Base-by-base conservation (phyloP, 2,888 invertebrate species). In the Parnassius apollo region DNA sequence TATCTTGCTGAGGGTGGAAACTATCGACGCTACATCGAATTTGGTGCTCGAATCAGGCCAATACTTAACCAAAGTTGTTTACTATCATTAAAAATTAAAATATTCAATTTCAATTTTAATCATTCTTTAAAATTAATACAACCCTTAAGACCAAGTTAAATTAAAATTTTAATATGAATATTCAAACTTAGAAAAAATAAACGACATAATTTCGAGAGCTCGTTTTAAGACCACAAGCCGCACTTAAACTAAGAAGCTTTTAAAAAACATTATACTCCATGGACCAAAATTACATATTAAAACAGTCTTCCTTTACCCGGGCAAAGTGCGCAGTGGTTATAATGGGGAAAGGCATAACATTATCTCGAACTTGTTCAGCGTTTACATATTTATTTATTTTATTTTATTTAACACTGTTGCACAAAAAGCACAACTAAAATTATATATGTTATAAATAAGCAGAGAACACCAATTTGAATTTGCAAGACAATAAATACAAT, bases 191-290 rank as follows among this genome's bases (percentile, higher is more conserved):
- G 7, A 46, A n/a, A 46, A 57, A 56, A 51, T 56, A 18, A 52
- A 61, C 61, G 25, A 46, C 42, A 22, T 61, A 50, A 50, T 61
- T 54, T 56, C 22, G 44, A 55, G 22, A 56, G 55, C 50, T 12
- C 44, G 44, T 55, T 44, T 56, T 61, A 44, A 18, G 61, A 56
- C 56, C 54, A 35, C 54, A 54, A 60, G 46, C 59, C 56, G 56
- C 61, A 61, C 56, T 61, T 56, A 61, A 56, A 56, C 42, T 51
- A 51, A 61, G 61, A 61, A 61, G 61, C 56, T 61, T 61, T 61
- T 61, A 61, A 61, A 61, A 58, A 61, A 49, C 46, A 61, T 61
- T 61, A 56, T 50, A 61, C 61, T 51, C 56, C 61, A 50, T 51
- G 56, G 56, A 57, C 51, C 56, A 44, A 61, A 56, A 61, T 56